Evolutionary conservation across 2,113 vertebrate species (phyloP).

Genomic region (Corythaixoides concolor): DNA sequence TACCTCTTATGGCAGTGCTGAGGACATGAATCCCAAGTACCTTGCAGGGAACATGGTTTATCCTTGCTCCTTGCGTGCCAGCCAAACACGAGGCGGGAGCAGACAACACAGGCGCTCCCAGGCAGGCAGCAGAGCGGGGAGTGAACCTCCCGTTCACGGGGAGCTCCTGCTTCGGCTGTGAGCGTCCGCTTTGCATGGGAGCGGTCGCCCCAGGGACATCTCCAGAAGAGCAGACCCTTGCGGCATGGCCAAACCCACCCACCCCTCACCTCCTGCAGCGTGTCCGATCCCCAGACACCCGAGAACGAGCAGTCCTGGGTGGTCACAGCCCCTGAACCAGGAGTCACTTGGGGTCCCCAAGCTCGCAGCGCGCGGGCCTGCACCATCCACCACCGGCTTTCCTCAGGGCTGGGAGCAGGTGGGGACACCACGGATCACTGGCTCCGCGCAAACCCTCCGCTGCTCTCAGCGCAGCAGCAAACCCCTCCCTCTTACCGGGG

Average conservation of each 20-base stretch:
- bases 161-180: background rate
- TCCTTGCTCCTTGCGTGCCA: background rate
- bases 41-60: background rate
- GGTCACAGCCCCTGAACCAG: background rate
- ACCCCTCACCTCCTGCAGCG: background rate
- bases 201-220: background rate
- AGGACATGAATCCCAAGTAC: background rate
- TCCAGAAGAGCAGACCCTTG: background rate
- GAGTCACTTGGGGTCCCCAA: accelerated
- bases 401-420: no score
- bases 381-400: background rate
- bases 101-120: background rate
- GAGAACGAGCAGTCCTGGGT: background rate
- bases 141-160: background rate
- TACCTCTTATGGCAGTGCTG: background rate
- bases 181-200: background rate
- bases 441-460: no score
- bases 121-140: background rate
- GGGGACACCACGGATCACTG: no score
- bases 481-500: no score
- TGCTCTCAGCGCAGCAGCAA: no score
- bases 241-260: background rate
- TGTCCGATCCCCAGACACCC: background rate
- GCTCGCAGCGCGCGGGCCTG: background rate
- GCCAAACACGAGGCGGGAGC: background rate